phyloP scores from a whole-genome alignment of 2,888 invertebrate species.

The Empis stercorea region DNA sequence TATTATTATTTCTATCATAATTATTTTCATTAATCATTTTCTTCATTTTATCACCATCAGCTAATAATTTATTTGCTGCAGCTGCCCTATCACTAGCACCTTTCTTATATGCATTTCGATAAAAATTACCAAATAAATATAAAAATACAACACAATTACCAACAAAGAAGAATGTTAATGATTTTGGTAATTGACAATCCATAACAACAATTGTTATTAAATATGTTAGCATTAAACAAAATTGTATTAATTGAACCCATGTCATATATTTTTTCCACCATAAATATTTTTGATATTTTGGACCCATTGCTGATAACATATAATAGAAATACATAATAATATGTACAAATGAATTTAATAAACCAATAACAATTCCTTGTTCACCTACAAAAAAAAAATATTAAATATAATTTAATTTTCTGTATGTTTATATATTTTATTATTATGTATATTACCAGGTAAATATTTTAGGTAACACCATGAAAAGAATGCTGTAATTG shows the following conservation, averaged over 20 bases:
- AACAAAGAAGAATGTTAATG: constrained; percentile 43
- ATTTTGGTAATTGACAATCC: constrained; percentile 44
- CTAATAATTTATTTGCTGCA: constrained; percentile 16
- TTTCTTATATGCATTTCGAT: constrained; percentile 41
- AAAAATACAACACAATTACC: constrained; percentile 43
- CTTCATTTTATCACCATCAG: constrained; percentile 26
- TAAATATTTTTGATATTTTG: constrained; percentile 38
- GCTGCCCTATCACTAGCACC: constrained; percentile 4
- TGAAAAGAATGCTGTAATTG: constrained; percentile 62
- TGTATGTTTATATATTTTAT: constrained; percentile 2
- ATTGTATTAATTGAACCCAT: constrained; percentile 44
- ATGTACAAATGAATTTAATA: constrained; percentile 39
- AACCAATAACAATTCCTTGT: constrained; percentile 38
- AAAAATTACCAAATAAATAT: constrained; percentile 46
- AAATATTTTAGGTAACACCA: constrained; percentile 70
- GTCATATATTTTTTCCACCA: constrained; percentile 45
- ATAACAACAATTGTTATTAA: constrained; percentile 39
- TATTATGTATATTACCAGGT: constrained; percentile 42
- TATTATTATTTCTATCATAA: constrained; percentile 9
- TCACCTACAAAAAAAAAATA: constrained; percentile 22
- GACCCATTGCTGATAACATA: constrained; percentile 39
- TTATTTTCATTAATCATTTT: constrained; percentile 31
- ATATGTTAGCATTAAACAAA: constrained; percentile 51
- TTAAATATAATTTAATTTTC: not conserved
- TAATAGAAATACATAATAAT: constrained; percentile 43